Conservation (phyloP, 2,797 vertebrate genomes). For the Bryconaethiops microstoma region DNA sequence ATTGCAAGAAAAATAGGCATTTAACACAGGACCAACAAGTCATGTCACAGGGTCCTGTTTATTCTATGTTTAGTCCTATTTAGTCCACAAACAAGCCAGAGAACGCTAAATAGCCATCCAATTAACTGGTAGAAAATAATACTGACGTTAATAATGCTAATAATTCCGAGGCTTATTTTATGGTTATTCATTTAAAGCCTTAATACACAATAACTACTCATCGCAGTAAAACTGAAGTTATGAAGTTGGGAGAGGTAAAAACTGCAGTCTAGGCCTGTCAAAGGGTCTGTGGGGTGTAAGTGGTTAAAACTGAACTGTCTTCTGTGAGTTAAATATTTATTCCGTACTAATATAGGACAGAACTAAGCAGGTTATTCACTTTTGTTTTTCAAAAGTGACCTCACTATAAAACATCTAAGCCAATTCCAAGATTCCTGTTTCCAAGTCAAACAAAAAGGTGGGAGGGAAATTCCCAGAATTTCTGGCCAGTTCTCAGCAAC, state of each 20-base stretch:
- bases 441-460: slow-evolving; percentile 25
- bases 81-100: neutral
- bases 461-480: slow-evolving; percentile 28
- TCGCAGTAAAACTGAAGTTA: neutral
- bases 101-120: neutral
- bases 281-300: neutral
- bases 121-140: neutral
- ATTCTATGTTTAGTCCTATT: neutral
- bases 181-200: neutral
- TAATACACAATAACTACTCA: neutral
- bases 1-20: neutral
- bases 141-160: neutral
- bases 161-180: neutral
- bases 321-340: neutral
- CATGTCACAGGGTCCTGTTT: neutral
- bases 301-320: neutral
- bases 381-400: neutral
- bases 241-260: neutral
- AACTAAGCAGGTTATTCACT: slow-evolving; percentile 7
- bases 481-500: neutral
- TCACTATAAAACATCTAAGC: neutral
- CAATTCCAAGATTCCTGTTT: neutral
- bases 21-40: neutral
- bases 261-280: neutral
- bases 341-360: neutral